Conservation (phyloP, 1,140 invertebrate genomes). For the Drosophila navojoa region DNA sequence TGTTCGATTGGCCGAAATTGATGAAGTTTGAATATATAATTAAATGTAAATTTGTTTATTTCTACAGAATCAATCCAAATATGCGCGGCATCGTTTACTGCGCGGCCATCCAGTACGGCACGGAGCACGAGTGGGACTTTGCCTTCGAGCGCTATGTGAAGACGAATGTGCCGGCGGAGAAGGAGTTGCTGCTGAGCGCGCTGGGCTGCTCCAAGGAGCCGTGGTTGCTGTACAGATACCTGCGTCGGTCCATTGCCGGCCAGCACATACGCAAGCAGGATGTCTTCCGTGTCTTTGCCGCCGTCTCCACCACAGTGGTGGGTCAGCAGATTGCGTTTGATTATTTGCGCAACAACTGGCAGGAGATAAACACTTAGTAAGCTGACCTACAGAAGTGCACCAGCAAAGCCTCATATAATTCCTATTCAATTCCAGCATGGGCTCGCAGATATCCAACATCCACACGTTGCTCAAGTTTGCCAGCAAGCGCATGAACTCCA, state of each 20-base stretch:
- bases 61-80: slow-evolving; percentile 89
- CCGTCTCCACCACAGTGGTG: slow-evolving; percentile 88
- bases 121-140: slow-evolving; percentile 93
- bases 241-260: slow-evolving; percentile 89
- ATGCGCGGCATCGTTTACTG: slow-evolving; percentile 93
- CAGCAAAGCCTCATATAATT: neutral
- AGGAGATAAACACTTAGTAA: slow-evolving; percentile 89
- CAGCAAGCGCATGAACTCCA: slow-evolving; percentile 89
- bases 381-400: slow-evolving; percentile 60
- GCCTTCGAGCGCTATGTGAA: slow-evolving; percentile 90
- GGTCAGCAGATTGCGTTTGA: slow-evolving; percentile 90
- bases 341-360: slow-evolving; percentile 90
- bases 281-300: slow-evolving; percentile 88
- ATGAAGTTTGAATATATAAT: no score
- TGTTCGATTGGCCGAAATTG: slow-evolving; percentile 27
- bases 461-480: slow-evolving; percentile 89
- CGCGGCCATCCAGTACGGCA: slow-evolving; percentile 91
- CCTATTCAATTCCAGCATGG: slow-evolving; percentile 85
- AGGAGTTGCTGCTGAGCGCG: slow-evolving; percentile 89
- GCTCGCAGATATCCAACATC: slow-evolving; percentile 88
- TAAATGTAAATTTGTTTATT: neutral
- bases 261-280: slow-evolving; percentile 93
- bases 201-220: slow-evolving; percentile 91
- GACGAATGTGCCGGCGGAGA: slow-evolving; percentile 90
- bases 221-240: slow-evolving; percentile 90